Percentiles rank a stretch among this genome's conserved stretches.
Evolutionary conservation across 2,797 vertebrate species (phyloP).

Genomic region (Tenualosa thibaudeaui): DNA sequence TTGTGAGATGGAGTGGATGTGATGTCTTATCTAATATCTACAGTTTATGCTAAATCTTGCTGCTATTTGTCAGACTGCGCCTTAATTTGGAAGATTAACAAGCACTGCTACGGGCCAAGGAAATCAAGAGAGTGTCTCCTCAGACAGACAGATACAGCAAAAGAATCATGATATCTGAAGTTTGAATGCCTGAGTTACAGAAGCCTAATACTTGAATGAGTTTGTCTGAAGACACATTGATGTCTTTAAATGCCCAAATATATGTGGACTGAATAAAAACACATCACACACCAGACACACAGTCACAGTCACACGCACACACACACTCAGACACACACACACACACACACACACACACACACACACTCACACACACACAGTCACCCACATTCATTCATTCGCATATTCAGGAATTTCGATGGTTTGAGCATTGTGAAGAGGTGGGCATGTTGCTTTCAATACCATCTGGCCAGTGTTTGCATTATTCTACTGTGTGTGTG

Average conservation of each 20-base stretch:
- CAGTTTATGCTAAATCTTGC: background rate
- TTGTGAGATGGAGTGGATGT: background rate
- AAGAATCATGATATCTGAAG: background rate
- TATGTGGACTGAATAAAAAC: background rate
- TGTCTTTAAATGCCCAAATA: background rate
- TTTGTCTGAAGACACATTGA: too few species aligned
- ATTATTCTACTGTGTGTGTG: background rate
- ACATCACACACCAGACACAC: background rate
- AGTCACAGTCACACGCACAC: background rate
- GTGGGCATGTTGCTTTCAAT: background rate
- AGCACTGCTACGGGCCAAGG: background rate
- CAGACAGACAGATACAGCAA: background rate
- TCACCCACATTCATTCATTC: background rate
- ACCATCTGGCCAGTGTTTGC: background rate
- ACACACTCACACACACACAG: background rate
- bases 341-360: background rate
- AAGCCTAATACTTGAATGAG: too few species aligned
- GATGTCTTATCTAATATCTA: background rate
- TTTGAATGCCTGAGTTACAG: too few species aligned
- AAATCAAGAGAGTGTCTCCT: background rate
- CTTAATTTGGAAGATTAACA: background rate
- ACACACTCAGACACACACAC: background rate
- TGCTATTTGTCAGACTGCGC: background rate
- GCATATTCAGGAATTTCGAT: background rate
- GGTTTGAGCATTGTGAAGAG: background rate